These are phyloP conservation scores for Campoplex nolae DNA, from an alignment of 2,888 invertebrate species.

Conservation along the genomic window DNA sequence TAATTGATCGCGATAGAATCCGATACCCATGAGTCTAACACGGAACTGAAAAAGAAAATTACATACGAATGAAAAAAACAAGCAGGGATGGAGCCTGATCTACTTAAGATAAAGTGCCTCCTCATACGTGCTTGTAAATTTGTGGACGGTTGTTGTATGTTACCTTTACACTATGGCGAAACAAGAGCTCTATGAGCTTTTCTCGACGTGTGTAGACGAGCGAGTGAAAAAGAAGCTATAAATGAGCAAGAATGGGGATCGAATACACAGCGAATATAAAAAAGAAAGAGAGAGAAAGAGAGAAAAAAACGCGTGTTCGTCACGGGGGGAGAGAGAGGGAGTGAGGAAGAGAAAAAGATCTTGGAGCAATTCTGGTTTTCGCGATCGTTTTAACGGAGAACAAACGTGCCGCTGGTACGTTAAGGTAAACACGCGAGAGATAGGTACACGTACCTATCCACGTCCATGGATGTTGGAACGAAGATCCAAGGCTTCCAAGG, in stretches of 20 bases:
- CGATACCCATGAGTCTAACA: not conserved
- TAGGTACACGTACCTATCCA: slow-evolving; percentile 69
- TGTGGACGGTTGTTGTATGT: slow-evolving; percentile 17
- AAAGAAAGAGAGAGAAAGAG: slow-evolving; percentile 28
- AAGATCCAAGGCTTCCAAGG: slow-evolving; percentile 67
- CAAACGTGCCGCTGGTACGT: slow-evolving; percentile 70
- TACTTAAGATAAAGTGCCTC: slow-evolving; percentile 2
- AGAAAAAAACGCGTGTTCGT: slow-evolving; percentile 7
- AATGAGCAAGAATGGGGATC: slow-evolving; percentile 16
- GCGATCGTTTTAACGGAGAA: slow-evolving; percentile 68
- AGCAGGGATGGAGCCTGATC: not conserved
- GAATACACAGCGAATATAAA: slow-evolving; percentile 18
- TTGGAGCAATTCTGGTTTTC: slow-evolving; percentile 52
- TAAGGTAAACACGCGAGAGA: slow-evolving; percentile 71
- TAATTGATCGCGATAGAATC: not conserved
- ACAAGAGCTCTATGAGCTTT: slow-evolving; percentile 66
- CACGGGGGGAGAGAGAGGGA: slow-evolving; percentile 32
- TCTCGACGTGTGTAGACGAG: slow-evolving; percentile 50
- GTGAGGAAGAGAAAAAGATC: slow-evolving; percentile 42
- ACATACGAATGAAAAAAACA: not conserved
- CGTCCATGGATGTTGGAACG: slow-evolving; percentile 67
- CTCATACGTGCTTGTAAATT: slow-evolving; percentile 22
- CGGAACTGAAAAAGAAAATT: not conserved
- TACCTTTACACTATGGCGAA: slow-evolving; percentile 66
- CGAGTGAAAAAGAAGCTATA: slow-evolving; percentile 57